Base-by-base conservation (phyloP, 2,888 invertebrate species). In the Athalia cordata region DNA sequence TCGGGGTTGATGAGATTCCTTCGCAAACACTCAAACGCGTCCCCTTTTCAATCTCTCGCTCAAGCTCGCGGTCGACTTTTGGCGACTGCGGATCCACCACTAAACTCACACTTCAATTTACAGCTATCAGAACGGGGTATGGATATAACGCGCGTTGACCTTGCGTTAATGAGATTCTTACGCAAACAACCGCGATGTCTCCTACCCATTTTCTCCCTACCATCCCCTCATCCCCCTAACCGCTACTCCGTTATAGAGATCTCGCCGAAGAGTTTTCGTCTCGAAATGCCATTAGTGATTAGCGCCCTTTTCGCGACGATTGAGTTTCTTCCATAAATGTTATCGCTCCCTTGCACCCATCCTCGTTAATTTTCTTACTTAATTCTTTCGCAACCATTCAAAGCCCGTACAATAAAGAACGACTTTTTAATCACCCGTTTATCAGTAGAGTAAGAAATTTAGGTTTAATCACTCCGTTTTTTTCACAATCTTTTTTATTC, bases 201-300 rank as follows among this genome's bases (percentile, higher is more conserved):
- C 52, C 55, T 52, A 29, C 29, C 50, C 52, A 55, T 55, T 55
- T 47, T 45, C 15, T 59, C 4, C n/a, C 55, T 5, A 4, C 55
- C 9, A 55, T 11, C 55, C 55, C 55, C n/a, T 3, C 55, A 55
- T 11, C 55, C 55, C 7, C 55, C 3, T 7, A 29, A 29, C n/a
- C 55, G 11, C n/a, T 7, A n/a, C 6, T 55, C 13, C 29, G 29
- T 29, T 29, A 29, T 29, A 29, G 29, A 29, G 29, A 29, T 29
- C 29, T 72, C 59, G 72, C 45, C n/a, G 13, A 59, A 68, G 47
- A 29, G 43, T 72, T 72, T 70, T 64, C 29, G 75, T 62, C 50
- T 75, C 62, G 59, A 75, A 75, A 62, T 64, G 61, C 49, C 75
- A 75, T 75, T 75, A 75, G 64, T 75, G 75, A 75, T 75, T 75